A percentile compares a stretch with the other conserved stretches of the same genome.
Conservation (phyloP, 2,888 invertebrate genomes). For the Drosophila falleni region DNA sequence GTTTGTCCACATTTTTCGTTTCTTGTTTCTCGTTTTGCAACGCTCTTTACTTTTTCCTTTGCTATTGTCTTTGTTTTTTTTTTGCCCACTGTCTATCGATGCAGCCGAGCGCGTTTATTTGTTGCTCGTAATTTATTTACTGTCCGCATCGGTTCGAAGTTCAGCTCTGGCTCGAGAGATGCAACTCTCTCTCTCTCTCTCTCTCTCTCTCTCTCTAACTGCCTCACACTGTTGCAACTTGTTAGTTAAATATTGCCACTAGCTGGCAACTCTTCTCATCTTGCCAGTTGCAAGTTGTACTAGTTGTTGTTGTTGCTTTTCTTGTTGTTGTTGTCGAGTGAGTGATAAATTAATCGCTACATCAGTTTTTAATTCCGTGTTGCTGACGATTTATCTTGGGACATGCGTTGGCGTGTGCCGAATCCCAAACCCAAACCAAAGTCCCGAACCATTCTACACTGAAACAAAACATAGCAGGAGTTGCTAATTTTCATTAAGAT, state of each 20-base stretch:
- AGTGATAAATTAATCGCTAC: conserved; percentile 85
- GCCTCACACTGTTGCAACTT: conserved; percentile 55
- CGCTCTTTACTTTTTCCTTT: conserved; percentile 34
- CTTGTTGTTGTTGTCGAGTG: conserved; percentile 53
- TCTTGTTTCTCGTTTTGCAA: conserved; percentile 13
- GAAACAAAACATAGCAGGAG: conserved; percentile 11
- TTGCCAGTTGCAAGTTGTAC: conserved; percentile 26
- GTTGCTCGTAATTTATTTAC: conserved; percentile 83
- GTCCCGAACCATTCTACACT: conserved; percentile 30
- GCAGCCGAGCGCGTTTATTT: conserved; percentile 81
- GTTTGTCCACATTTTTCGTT: conserved; percentile 69
- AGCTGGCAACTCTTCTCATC: conserved; percentile 57
- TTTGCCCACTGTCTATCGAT: conserved; percentile 40
- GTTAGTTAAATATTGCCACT: conserved; percentile 75
- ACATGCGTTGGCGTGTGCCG: conserved; percentile 72
- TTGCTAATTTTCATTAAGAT: not conserved
- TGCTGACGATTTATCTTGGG: conserved; percentile 81
- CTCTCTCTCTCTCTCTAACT: too few species aligned
- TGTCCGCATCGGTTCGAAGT: conserved; percentile 64
- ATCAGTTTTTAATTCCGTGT: conserved; percentile 85
- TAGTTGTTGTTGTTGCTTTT: not conserved
- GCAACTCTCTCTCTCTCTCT: too few species aligned
- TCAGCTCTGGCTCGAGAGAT: conserved; percentile 26
- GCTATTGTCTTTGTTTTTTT: conserved; percentile 12
- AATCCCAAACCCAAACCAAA: conserved; percentile 30